These are phyloP conservation scores for Melanotaenia pygmaea DNA, from an alignment of 2,797 vertebrate genomes.

Conservation along the genomic window DNA sequence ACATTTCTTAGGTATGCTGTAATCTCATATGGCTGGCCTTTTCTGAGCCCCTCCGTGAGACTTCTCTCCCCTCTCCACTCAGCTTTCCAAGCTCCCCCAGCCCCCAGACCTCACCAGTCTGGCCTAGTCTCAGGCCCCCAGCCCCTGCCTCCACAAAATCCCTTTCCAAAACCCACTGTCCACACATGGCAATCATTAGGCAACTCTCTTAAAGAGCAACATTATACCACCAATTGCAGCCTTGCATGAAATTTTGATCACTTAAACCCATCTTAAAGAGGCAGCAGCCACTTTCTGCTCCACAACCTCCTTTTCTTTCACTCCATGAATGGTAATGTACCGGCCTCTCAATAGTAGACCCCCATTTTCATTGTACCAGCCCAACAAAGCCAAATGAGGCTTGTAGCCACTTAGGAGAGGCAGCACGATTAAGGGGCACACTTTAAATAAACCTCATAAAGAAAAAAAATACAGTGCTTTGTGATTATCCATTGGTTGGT, in stretches of 20 bases:
- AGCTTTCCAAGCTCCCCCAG: conserved; percentile 73
- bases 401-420: conserved; percentile 80
- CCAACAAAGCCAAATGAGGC: conserved; percentile 82
- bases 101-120: conserved; percentile 77
- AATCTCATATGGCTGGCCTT: conserved; percentile 86
- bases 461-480: conserved; percentile 58
- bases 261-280: conserved; percentile 85
- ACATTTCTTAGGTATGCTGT: conserved; percentile 84
- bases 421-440: conserved; percentile 77
- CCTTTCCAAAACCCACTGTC: conserved; percentile 78
- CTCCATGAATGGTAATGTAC: conserved; percentile 78
- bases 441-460: conserved; percentile 73
- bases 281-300: conserved; percentile 80
- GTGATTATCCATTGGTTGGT: conserved; percentile 63
- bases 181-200: conserved; percentile 83
- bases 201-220: conserved; percentile 80
- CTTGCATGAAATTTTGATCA: conserved; percentile 84
- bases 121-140: conserved; percentile 74
- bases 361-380: conserved; percentile 68
- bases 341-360: conserved; percentile 72
- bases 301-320: conserved; percentile 68
- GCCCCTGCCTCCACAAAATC: conserved; percentile 73
- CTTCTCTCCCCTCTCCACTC: conserved; percentile 72
- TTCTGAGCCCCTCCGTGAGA: conserved; percentile 78
- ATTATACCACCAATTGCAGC: conserved; percentile 81